Percentiles rank a stretch among this genome's conserved stretches.
Conservation (phyloP, 2,888 invertebrate genomes). For the Tortrix viridana region DNA sequence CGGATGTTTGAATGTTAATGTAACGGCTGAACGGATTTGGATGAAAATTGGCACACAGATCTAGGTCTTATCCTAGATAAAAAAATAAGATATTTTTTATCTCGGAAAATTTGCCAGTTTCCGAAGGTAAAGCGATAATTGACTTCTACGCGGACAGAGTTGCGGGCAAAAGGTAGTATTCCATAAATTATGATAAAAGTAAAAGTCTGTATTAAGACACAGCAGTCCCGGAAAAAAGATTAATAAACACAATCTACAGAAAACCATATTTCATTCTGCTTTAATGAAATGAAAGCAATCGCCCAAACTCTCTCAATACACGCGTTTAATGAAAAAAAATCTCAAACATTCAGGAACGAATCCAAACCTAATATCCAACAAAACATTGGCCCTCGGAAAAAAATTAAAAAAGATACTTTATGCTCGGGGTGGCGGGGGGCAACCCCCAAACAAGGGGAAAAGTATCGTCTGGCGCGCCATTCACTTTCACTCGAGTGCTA, state of each 20-base stretch:
- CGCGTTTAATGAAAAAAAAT: neutral
- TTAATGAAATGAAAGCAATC: neutral
- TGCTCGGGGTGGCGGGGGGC: constrained; percentile 24
- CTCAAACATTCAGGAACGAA: neutral
- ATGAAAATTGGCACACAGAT: too few species aligned
- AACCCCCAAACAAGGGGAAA: constrained; percentile 29
- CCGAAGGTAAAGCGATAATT: too few species aligned
- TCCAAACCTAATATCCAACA: constrained; percentile 14
- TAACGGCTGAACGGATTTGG: too few species aligned
- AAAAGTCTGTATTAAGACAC: too few species aligned
- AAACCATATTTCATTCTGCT: neutral
- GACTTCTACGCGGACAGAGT: too few species aligned
- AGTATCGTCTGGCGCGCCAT: constrained; percentile 28
- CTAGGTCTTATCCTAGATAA: too few species aligned
- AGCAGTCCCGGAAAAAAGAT: neutral
- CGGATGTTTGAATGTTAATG: too few species aligned
- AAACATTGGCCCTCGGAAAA: constrained; percentile 27
- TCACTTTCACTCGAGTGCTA: constrained; percentile 31
- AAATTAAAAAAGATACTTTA: constrained; percentile 36
- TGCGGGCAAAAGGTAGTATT: too few species aligned
- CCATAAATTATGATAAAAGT: too few species aligned
- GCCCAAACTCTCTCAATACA: too few species aligned
- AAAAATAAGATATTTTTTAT: too few species aligned
- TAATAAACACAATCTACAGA: neutral
- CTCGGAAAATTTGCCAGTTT: too few species aligned